A percentile compares a stretch with the other conserved stretches of the same genome.
phyloP scores from a whole-genome alignment of 2,113 vertebrate species.

The Pedionomus torquatus region DNA sequence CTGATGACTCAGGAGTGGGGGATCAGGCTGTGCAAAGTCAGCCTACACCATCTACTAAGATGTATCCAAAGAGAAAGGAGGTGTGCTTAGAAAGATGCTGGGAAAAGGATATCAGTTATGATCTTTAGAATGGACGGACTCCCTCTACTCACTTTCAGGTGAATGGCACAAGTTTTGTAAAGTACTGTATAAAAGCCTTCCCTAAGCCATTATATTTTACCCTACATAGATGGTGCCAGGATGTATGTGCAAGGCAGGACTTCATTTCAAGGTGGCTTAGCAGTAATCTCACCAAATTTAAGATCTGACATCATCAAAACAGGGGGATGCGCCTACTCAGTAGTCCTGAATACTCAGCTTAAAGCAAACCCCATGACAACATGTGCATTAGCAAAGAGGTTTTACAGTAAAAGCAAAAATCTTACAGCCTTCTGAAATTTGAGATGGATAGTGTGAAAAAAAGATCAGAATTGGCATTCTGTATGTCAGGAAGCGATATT shows the following conservation, averaged over 20 bases:
- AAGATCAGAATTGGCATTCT: not conserved
- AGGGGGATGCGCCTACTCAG: not conserved
- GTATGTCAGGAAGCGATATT: not conserved
- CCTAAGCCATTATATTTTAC: not conserved
- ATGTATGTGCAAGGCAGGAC: not conserved
- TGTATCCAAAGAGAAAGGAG: not conserved
- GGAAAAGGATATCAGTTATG: not conserved
- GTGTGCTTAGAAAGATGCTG: not conserved
- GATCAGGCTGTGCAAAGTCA: not conserved
- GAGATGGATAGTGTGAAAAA: not conserved
- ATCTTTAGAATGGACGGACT: not conserved
- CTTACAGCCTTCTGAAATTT: not conserved
- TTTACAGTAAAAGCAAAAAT: conserved; percentile 1
- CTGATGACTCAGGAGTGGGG: not conserved
- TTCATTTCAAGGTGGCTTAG: not conserved
- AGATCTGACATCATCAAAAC: not conserved
- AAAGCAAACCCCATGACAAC: not conserved
- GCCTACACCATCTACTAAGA: not conserved
- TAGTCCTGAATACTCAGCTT: not conserved
- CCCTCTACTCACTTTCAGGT: not conserved
- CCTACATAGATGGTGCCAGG: not conserved
- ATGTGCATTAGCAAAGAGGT: not conserved
- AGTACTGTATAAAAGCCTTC: not conserved
- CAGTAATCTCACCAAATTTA: not conserved
- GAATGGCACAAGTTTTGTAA: not conserved